phyloP scores from a whole-genome alignment of 1,140 invertebrate genomes.

The Diuraphis noxia region DNA sequence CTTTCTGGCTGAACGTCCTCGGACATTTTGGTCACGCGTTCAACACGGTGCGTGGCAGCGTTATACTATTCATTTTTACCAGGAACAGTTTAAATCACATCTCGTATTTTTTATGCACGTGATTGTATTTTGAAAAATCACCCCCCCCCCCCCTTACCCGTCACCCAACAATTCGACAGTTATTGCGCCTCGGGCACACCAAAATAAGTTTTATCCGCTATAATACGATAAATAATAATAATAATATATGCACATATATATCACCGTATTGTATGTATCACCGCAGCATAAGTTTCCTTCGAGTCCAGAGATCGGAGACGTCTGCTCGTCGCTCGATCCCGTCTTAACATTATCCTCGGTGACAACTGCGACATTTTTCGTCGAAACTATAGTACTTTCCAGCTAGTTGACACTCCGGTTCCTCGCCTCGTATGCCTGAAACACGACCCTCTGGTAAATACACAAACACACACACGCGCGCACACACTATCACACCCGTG shows the following conservation, averaged over 20 bases:
- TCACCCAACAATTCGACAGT: not conserved
- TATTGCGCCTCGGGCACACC: not conserved
- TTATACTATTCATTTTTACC: not conserved
- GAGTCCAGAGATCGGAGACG: not conserved
- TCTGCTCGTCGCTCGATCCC: not conserved
- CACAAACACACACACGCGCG: not conserved
- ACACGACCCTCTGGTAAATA: not conserved
- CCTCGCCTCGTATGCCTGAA: too few species aligned
- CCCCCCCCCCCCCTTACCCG: not conserved
- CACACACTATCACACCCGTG: not conserved
- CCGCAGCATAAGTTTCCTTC: not conserved
- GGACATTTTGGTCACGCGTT: slow-evolving; percentile 15
- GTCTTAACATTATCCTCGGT: not conserved
- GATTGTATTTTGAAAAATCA: not conserved
- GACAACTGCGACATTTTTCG: not conserved
- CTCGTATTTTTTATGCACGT: not conserved
- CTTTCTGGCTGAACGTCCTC: not conserved
- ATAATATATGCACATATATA: too few species aligned
- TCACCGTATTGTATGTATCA: not conserved
- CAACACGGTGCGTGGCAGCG: not conserved
- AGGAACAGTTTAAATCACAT: not conserved
- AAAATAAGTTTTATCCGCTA: not conserved
- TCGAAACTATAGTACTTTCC: not conserved
- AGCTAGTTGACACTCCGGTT: not conserved
- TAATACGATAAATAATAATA: not conserved